These are phyloP conservation scores for Dryoscopus gambensis DNA, from an alignment of 2,113 vertebrate genomes.

Conservation along the genomic window DNA sequence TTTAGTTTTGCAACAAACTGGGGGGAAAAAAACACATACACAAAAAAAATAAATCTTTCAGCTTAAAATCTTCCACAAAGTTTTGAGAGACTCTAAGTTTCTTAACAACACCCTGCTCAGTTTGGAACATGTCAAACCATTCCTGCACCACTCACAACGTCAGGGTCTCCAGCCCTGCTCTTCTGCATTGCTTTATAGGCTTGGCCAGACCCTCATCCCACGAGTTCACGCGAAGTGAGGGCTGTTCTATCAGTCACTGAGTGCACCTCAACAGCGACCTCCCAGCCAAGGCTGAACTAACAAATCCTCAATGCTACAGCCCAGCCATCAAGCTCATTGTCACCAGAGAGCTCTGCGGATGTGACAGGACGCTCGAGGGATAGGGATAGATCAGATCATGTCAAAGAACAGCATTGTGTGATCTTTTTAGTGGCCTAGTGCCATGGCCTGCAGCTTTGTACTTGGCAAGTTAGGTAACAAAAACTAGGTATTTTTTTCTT, in stretches of 20 bases:
- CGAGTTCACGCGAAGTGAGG: not conserved
- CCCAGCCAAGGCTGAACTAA: slow-evolving; percentile 29
- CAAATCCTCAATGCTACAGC: not conserved
- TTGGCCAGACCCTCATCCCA: not conserved
- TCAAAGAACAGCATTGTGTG: not conserved
- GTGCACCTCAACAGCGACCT: not conserved
- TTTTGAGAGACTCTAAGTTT: not conserved
- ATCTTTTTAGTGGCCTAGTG: not conserved
- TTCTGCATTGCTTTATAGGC: not conserved
- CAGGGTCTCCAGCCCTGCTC: not conserved
- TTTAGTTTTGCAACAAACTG: not conserved
- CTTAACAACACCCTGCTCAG: not conserved
- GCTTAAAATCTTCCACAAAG: not conserved
- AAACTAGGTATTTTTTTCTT: not conserved
- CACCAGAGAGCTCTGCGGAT: not conserved
- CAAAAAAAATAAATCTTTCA: not conserved
- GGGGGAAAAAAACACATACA: not conserved
- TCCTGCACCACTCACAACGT: not conserved
- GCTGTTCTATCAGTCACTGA: not conserved
- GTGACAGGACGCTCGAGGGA: not conserved
- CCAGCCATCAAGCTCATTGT: not conserved
- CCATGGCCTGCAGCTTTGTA: not conserved
- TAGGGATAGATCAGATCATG: not conserved
- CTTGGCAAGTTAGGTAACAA: not conserved
- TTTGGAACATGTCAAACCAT: not conserved